Conservation (phyloP, 2,888 invertebrate species). For the Sesia bembeciformis region DNA sequence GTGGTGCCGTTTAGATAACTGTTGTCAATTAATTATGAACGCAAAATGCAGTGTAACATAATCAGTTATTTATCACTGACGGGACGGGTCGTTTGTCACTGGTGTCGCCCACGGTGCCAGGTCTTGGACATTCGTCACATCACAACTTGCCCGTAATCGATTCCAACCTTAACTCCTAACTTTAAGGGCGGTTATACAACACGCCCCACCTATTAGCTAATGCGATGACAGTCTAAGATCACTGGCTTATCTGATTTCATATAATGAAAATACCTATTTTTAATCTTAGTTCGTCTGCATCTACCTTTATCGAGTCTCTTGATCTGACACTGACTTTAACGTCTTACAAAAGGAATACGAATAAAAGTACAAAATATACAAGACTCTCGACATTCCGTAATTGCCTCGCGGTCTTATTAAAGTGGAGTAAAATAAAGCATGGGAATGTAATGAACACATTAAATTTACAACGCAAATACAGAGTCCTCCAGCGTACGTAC, state of each 20-base stretch:
- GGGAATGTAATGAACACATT: slow-evolving; percentile 31
- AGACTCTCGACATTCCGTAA: neutral
- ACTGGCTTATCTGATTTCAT: slow-evolving; percentile 60
- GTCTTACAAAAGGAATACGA: neutral
- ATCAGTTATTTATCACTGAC: slow-evolving; percentile 71
- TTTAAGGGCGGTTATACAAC: slow-evolving; percentile 36
- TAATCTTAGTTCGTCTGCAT: slow-evolving; percentile 13
- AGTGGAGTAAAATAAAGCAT: slow-evolving; percentile 4
- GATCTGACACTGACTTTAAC: slow-evolving; percentile 1
- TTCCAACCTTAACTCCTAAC: slow-evolving; percentile 35
- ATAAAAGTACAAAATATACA: neutral
- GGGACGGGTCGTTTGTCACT: slow-evolving; percentile 67
- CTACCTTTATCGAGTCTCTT: neutral
- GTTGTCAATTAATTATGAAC: slow-evolving; percentile 65
- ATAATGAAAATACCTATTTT: slow-evolving; percentile 52
- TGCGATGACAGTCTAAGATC: slow-evolving; percentile 61
- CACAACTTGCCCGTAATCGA: slow-evolving; percentile 18
- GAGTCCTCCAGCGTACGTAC: slow-evolving; percentile 19
- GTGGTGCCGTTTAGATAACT: slow-evolving; percentile 49
- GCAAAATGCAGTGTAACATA: slow-evolving; percentile 67
- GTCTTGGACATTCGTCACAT: slow-evolving; percentile 57
- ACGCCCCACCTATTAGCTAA: slow-evolving; percentile 37
- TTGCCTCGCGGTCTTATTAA: slow-evolving; percentile 3
- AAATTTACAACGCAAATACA: slow-evolving; percentile 35
- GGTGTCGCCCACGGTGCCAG: slow-evolving; percentile 61